Evolutionary conservation across 2,888 invertebrate species (phyloP).

Genomic region (Trachelus tabidus): DNA sequence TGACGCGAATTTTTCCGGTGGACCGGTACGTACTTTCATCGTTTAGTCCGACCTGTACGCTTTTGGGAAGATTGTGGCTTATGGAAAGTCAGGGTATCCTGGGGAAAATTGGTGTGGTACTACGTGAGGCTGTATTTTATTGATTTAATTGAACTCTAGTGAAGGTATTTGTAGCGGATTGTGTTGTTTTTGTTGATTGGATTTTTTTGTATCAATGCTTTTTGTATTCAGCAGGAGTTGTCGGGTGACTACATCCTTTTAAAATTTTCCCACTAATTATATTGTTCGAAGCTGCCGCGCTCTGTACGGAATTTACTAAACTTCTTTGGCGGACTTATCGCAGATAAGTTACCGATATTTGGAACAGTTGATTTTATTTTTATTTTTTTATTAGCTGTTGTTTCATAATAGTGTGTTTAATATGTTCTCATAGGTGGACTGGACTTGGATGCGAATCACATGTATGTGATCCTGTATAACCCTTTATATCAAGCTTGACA

Average conservation of each 20-base stretch:
- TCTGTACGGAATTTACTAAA: neutral
- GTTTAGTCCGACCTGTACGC: neutral
- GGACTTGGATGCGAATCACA: neutral
- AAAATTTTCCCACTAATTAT: neutral
- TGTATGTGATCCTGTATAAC: neutral
- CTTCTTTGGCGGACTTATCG: neutral
- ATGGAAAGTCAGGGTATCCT: neutral
- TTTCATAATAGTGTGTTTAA: neutral
- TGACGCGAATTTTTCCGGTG: constrained; percentile 10
- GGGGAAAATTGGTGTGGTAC: neutral
- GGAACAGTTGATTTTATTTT: neutral
- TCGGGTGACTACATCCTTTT: neutral
- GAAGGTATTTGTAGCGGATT: neutral
- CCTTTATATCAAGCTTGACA: neutral
- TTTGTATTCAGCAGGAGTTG: neutral
- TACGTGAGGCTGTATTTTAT: neutral
- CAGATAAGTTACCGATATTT: neutral
- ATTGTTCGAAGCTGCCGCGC: neutral
- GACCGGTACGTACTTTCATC: neutral
- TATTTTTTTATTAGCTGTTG: neutral
- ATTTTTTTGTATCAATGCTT: neutral
- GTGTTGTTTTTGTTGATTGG: neutral
- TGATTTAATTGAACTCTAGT: neutral
- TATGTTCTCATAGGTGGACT: neutral
- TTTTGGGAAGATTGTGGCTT: neutral